Evolutionary conservation across 2,113 vertebrate species (phyloP).

Genomic region (Elgaria multicarinata): DNA sequence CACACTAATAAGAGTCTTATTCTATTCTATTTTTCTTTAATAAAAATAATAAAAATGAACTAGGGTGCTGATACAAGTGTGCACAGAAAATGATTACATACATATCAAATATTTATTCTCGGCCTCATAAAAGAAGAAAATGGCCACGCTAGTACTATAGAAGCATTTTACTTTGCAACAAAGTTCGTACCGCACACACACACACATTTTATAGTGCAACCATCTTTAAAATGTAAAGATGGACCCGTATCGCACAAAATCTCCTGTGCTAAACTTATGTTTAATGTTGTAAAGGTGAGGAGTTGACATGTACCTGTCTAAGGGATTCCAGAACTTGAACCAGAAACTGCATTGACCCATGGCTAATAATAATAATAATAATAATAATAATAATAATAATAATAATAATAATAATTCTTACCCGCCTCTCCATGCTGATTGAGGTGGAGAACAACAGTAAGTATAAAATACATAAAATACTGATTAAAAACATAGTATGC

Average conservation of each 20-base stretch:
- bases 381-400: too few relatives aligned
- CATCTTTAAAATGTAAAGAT: conserved; percentile 81
- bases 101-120: conserved; percentile 69
- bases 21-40: neutral
- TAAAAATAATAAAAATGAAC: neutral
- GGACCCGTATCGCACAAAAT: conserved; percentile 67
- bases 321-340: neutral
- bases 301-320: conserved; percentile 61
- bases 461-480: too few relatives aligned
- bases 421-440: too few relatives aligned
- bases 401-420: too few relatives aligned
- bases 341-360: neutral
- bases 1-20: conserved; percentile 24
- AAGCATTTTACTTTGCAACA: conserved; percentile 72
- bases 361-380: too few relatives aligned
- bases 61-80: conserved; percentile 20
- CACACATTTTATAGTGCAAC: conserved; percentile 36
- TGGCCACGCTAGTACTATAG: conserved; percentile 69
- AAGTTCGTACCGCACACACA: conserved; percentile 61
- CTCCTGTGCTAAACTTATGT: conserved; percentile 74
- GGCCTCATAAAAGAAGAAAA: conserved; percentile 64
- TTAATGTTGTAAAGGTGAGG: conserved; percentile 73
- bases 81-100: conserved; percentile 39
- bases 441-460: too few relatives aligned
- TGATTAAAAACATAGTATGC: too few relatives aligned